Percentiles rank a stretch among this genome's conserved stretches.
phyloP scores from a whole-genome alignment of 2,797 vertebrate species.

The Betta splendens region DNA sequence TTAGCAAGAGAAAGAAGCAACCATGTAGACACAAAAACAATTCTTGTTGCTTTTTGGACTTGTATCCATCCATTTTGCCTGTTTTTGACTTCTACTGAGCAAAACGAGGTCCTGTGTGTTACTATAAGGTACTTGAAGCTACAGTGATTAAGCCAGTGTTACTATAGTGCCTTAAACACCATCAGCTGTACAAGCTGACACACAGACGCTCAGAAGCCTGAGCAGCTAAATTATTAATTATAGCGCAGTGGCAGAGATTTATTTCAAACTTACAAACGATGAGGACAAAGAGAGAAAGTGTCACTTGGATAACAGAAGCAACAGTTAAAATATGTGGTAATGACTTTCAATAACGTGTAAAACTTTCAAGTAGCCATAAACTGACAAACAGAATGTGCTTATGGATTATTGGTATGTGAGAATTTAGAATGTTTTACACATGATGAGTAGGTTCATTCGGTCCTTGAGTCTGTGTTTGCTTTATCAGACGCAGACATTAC shows the following conservation, averaged over 20 bases:
- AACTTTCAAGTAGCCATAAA: constrained; percentile 65
- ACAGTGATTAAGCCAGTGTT: too few relatives aligned
- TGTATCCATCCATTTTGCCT: neutral
- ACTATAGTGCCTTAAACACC: neutral
- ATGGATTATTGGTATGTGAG: constrained; percentile 4
- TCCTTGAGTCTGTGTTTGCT: too few relatives aligned
- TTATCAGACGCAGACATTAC: too few relatives aligned
- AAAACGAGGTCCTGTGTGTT: neutral
- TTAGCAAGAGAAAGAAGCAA: neutral
- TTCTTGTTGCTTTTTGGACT: too few relatives aligned
- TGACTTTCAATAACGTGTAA: constrained; percentile 62
- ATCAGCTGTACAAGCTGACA: neutral
- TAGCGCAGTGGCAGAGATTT: constrained; percentile 2
- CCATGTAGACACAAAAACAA: neutral
- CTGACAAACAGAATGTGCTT: constrained; percentile 3
- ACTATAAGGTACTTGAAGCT: neutral
- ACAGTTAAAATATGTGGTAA: constrained; percentile 6
- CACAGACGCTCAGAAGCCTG: neutral
- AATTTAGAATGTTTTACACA: neutral
- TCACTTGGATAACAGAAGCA: neutral
- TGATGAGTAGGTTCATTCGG: too few relatives aligned
- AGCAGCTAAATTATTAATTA: neutral
- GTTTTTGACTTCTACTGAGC: neutral
- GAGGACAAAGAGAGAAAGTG: neutral
- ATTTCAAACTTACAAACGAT: neutral